Conservation (phyloP, 2,113 vertebrate genomes). For the Paracanthobrama guichenoti region DNA sequence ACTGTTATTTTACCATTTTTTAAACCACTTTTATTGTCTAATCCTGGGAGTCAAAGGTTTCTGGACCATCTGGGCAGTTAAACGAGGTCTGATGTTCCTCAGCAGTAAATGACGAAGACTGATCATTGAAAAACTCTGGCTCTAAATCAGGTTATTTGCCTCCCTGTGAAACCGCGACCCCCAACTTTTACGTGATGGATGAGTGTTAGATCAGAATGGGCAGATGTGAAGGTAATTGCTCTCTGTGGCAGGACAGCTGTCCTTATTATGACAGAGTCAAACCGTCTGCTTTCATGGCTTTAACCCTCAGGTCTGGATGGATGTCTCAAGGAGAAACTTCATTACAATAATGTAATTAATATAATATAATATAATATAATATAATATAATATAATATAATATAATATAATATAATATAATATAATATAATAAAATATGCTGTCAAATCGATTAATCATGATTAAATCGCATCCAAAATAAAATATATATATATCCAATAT, state of each 20-base stretch:
- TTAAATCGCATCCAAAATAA: no score
- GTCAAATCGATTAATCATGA: no score
- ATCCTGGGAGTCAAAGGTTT: neutral
- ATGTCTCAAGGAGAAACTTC: conserved; percentile 41
- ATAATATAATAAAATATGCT: no score
- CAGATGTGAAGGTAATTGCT: conserved; percentile 46
- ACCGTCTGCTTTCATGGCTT: conserved; percentile 25
- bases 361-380: neutral
- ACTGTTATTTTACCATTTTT: neutral
- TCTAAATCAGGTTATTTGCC: conserved; percentile 35
- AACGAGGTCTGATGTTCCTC: neutral
- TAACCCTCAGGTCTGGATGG: conserved; percentile 33
- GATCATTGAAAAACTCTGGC: conserved; percentile 27
- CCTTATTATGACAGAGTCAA: conserved; percentile 39
- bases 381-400: neutral
- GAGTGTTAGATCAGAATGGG: conserved; percentile 40
- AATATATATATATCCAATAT: no score
- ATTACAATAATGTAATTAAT: neutral
- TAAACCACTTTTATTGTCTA: neutral
- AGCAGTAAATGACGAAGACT: conserved; percentile 25
- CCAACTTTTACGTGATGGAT: conserved; percentile 33
- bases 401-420: no score
- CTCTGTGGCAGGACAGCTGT: neutral
- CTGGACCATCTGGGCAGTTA: conserved; percentile 6
- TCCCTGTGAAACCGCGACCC: neutral